phyloP scores from a whole-genome alignment of 2,797 vertebrate genomes.

The Hylomyscus alleni region DNA sequence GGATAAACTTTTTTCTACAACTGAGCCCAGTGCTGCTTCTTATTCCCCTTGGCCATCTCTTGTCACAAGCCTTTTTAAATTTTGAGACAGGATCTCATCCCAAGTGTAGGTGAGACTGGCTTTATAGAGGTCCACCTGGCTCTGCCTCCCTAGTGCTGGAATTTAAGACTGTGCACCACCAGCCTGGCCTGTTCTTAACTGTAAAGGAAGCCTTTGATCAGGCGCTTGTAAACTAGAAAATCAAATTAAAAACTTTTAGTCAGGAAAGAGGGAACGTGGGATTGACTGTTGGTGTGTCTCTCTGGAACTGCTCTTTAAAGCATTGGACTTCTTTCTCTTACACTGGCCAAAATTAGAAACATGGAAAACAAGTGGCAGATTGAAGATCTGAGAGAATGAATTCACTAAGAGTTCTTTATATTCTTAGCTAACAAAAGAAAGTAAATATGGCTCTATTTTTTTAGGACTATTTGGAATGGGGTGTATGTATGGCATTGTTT shows the following conservation, averaged over 20 bases:
- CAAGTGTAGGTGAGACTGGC: background rate
- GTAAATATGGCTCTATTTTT: background rate
- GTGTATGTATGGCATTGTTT: background rate
- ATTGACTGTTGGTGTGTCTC: background rate
- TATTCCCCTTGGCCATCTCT: background rate
- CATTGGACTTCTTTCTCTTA: background rate
- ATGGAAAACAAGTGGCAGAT: conserved; percentile 1
- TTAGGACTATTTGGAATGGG: background rate
- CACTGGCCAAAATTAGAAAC: conserved; percentile 41
- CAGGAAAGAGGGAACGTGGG: background rate
- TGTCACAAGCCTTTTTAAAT: background rate
- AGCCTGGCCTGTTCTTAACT: background rate
- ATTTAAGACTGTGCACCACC: background rate
- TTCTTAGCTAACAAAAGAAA: conserved; percentile 41
- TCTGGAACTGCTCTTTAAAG: background rate
- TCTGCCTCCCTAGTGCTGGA: background rate
- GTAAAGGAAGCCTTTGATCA: background rate
- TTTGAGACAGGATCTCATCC: background rate
- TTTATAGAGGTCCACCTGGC: background rate
- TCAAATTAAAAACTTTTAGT: conserved; percentile 14
- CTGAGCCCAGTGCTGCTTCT: background rate
- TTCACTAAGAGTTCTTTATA: background rate
- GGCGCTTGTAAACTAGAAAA: conserved; percentile 2
- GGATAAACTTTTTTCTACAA: background rate
- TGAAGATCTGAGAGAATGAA: background rate